Evolutionary conservation across 1,140 invertebrate species (phyloP), one percentile per base, ranked within the genome.

Genomic region (Agrypnia vestita): DNA sequence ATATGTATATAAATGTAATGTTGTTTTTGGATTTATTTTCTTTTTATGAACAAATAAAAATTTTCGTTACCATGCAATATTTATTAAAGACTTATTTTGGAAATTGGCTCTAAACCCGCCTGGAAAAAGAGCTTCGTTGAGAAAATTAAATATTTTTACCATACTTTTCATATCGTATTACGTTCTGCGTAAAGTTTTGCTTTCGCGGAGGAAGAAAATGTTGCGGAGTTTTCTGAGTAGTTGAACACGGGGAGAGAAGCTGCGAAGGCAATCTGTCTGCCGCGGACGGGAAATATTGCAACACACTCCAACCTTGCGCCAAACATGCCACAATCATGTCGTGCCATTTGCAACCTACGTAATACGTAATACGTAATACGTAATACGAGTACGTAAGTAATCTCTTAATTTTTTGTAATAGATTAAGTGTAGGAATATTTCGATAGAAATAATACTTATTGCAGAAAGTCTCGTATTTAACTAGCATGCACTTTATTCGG

Each of bases 141-240:
- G 61, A 43, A 64, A 64, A 64, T 25, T 4, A 25, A 64, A 64
- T 64, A 43, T 64, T 64, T 64, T 35, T 13, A 64, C 9, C 61
- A 64, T 64, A 64, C 61, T 64, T 59, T 64, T 64, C 61, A 64
- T 64, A 64, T 64, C 61, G 61, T 25, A 64, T 64, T 64, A 64
- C 61, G 19, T 35, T 64, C 35, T 64, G 21, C 35, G 61, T 43
- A 64, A 64, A 64, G 61, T 64, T 64, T 13, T 64, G 21, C 61
- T 35, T 64, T n/a, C 25, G 19, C 61, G 6, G 3, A 35, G 61
- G 61, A 35, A 64, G 25, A 64, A 10, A 64, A 64, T 11, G 25
- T 64, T 43, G 11, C n/a, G 6, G 35, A 64, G 19, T 64, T 64
- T 64, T 64, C 61, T 13, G 19, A 8, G 9, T 35, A n/a, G 61